Evolutionary conservation across 2,888 invertebrate species (phyloP), one percentile per base, ranked within the genome.

Genomic region (Tipula confusa): DNA sequence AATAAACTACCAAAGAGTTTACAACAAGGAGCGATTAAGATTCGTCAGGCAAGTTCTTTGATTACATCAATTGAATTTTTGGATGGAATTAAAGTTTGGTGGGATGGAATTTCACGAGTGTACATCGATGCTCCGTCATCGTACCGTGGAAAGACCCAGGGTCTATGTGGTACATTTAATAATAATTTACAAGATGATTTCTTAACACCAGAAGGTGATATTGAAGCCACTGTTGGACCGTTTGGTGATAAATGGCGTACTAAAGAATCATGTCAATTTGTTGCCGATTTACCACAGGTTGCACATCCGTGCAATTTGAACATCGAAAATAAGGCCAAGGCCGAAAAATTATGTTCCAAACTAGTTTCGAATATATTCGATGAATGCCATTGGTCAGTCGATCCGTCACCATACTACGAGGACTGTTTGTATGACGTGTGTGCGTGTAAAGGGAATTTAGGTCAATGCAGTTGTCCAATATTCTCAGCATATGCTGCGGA

Each of bases 161-260:
- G 98, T 85, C 92, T 98, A 0, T 98, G 98, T 87, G 98, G 98
- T 2, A 97, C 97, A 0, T 98, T 97, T 88, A 96, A 96, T 86
- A 91, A 93, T 29, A 96, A 96, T 88, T 96, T 96, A 87, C 94
- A 94, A 87, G 97, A 97, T 88, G 98, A 97, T 88, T 96, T 97
- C 89, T 87, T 95, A 0, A 96, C 96, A 0, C 95, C 95, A 0
- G 96, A 96, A 87, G 95, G 95, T 3, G 97, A 97, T 87, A 90
- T 96, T 0, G 97, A 97, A 87, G 93, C 94, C 85, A 92, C 94
- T 0, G 92, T 93, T 0, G 91, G 93, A 15, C 93, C 95, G 0
- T 97, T 97, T 88, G 97, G 96, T 0, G 96, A 96, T 88, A 96
- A 96, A 87, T 97, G 97, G 97, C 95, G 95, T 88, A 95, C 95